Base-by-base conservation (phyloP, 2,113 vertebrate species). In the Rhombomys opimus region DNA sequence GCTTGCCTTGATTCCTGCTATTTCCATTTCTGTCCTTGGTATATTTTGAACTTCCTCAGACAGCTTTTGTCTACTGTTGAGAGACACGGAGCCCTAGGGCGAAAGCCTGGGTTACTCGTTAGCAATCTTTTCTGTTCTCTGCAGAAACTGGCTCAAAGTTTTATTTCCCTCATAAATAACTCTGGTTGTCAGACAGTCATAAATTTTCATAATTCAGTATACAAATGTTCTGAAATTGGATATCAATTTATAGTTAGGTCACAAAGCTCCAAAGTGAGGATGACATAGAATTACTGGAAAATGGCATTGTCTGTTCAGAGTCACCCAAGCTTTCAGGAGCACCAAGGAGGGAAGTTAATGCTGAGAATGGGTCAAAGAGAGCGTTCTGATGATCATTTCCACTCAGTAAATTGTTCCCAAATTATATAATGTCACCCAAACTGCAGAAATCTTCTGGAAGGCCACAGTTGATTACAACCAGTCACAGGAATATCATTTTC, bases 391-490 rank as follows among this genome's bases (percentile, higher is more conserved):
- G 84, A n/a, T 41, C n/a, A 84, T 95, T 97, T 97, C 93, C 72
- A 92, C 80, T 91, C 78, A 46, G 50, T 84, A 81, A 90, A 92
- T 89, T 89, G 59, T 93, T 97, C 93, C 81, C 68, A 95, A 82
- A 93, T 93, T 96, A 92, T 89, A 63, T 84, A 57, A 81, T 82
- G 32, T 85, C 89, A 77, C 94, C 65, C 87, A 90, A 92, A 95
- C 78, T 89, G 82, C 94, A 95, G 23, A 35, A 54, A 81, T 68
- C 17, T 57, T 87, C 75, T 59, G 17, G 89, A 96, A 92, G 87
- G 41, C 52, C 70, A 89, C n/a, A 90, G 80, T 52, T 85, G 67
- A 70, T 78, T 91, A 90, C 95, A 90, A 95, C 80, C 72, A 87
- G 35, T 80, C 77, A 54, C 92, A 95, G 68, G 2, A 84, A 18